Percentiles rank a stretch among this genome's conserved stretches.
Evolutionary conservation across 1,140 invertebrate genomes (phyloP).

Genomic region (Venturia canescens): DNA sequence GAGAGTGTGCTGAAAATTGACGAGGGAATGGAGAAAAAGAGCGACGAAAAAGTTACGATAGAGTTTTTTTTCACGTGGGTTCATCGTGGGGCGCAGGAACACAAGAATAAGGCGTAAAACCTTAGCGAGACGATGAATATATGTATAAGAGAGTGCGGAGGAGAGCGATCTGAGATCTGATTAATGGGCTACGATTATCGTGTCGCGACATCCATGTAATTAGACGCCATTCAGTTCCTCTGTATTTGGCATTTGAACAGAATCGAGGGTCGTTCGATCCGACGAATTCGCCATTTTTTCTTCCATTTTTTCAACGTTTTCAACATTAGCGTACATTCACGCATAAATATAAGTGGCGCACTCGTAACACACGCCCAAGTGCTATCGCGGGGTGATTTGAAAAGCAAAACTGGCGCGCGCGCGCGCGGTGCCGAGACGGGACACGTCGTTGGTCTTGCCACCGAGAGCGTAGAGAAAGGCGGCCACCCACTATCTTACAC

Average conservation of each 20-base stretch:
- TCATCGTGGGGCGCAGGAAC: neutral
- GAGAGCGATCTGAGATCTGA: neutral
- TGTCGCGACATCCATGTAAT: conserved; percentile 1
- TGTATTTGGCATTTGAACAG: conserved; percentile 23
- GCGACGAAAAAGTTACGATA: neutral
- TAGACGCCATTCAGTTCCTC: conserved; percentile 4
- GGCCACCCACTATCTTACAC: conserved; percentile 61
- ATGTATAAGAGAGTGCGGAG: neutral
- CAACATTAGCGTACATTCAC: neutral
- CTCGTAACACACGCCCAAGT: conserved; percentile 2
- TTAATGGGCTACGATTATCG: conserved; percentile 18
- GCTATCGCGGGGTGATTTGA: conserved; percentile 35
- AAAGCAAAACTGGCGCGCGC: conserved; percentile 36
- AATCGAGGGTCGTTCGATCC: neutral
- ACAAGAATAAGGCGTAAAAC: neutral
- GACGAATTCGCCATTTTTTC: neutral
- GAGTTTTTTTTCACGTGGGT: neutral
- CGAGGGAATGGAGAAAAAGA: neutral
- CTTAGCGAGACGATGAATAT: neutral
- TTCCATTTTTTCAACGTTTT: neutral
- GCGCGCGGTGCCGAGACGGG: neutral
- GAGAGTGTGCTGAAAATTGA: neutral
- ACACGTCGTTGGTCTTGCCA: conserved; percentile 26
- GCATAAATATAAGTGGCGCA: conserved; percentile 12
- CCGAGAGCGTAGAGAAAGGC: conserved; percentile 57